phyloP scores from a whole-genome alignment of 2,888 invertebrate species.

The Epistrophe grossulariae region DNA sequence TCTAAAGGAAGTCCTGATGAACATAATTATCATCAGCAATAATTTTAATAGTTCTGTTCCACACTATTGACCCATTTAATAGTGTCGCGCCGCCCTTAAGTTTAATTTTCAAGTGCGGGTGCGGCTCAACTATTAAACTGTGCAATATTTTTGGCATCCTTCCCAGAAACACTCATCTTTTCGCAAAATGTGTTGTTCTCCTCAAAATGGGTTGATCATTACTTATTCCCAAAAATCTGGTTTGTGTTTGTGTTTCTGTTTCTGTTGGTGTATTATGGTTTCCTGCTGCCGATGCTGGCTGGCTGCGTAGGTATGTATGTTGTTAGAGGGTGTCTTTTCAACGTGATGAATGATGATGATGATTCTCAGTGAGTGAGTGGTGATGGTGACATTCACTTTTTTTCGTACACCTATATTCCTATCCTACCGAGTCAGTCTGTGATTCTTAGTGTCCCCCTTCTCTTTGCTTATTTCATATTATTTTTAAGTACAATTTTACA shows the following conservation, averaged over 20 bases:
- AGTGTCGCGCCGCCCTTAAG: slow-evolving; percentile 41
- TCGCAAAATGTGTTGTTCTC: slow-evolving; percentile 16
- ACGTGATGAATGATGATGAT: slow-evolving; percentile 50
- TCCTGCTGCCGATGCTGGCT: neutral
- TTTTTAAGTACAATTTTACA: slow-evolving; percentile 41
- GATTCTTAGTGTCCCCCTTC: neutral
- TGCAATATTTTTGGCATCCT: slow-evolving; percentile 63
- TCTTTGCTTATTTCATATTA: slow-evolving; percentile 37
- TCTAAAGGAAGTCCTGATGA: neutral
- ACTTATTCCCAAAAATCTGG: slow-evolving; percentile 60
- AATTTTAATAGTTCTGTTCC: slow-evolving; percentile 35
- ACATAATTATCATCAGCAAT: neutral
- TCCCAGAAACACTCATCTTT: slow-evolving; percentile 66
- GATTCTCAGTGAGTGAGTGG: slow-evolving; percentile 53
- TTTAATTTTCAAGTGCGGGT: slow-evolving; percentile 55
- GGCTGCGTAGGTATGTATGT: slow-evolving; percentile 7
- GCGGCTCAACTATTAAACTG: slow-evolving; percentile 31
- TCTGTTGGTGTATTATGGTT: slow-evolving; percentile 2
- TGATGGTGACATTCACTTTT: slow-evolving; percentile 73
- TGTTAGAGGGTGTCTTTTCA: slow-evolving; percentile 14
- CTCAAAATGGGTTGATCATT: slow-evolving; percentile 60
- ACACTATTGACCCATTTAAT: slow-evolving; percentile 59
- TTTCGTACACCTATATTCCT: neutral
- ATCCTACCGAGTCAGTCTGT: neutral
- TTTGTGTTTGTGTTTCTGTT: neutral